These are phyloP conservation scores for Ophioninae sp. DNA, from an alignment of 2,888 invertebrate genomes.

Conservation along the genomic window DNA sequence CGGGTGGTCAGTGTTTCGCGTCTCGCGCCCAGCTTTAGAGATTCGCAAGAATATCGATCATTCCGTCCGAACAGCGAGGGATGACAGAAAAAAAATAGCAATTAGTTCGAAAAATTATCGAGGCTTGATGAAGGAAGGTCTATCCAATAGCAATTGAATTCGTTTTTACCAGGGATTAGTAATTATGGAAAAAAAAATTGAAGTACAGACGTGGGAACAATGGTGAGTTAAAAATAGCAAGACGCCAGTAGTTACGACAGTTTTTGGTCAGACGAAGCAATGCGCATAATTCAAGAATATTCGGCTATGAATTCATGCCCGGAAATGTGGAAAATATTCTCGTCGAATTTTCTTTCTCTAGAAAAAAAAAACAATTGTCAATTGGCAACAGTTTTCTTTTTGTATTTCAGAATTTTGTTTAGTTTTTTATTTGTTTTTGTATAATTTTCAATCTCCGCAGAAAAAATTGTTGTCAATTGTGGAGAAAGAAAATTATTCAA, in stretches of 20 bases:
- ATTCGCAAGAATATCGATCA: conserved; percentile 3
- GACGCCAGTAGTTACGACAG: not conserved
- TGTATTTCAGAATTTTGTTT: too few relatives aligned
- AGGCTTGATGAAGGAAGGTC: not conserved
- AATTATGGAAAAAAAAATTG: not conserved
- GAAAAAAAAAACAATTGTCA: too few relatives aligned
- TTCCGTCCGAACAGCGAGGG: not conserved
- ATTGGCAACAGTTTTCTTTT: too few relatives aligned
- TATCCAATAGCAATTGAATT: not conserved
- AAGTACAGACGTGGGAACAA: not conserved
- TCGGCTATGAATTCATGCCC: too few relatives aligned
- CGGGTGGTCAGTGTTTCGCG: not conserved
- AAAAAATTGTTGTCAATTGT: too few relatives aligned
- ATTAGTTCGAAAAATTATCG: not conserved
- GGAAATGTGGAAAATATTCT: too few relatives aligned
- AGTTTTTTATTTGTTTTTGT: too few relatives aligned
- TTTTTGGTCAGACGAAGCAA: not conserved
- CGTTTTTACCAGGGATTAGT: not conserved
- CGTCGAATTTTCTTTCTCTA: too few relatives aligned
- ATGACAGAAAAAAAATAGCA: not conserved
- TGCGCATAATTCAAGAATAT: too few relatives aligned
- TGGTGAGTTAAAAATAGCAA: not conserved
- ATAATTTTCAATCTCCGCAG: too few relatives aligned
- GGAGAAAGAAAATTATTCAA: too few relatives aligned
- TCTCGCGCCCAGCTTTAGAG: not conserved